Conservation (phyloP, 2,113 vertebrate species). For the Shinisaurus crocodilurus region DNA sequence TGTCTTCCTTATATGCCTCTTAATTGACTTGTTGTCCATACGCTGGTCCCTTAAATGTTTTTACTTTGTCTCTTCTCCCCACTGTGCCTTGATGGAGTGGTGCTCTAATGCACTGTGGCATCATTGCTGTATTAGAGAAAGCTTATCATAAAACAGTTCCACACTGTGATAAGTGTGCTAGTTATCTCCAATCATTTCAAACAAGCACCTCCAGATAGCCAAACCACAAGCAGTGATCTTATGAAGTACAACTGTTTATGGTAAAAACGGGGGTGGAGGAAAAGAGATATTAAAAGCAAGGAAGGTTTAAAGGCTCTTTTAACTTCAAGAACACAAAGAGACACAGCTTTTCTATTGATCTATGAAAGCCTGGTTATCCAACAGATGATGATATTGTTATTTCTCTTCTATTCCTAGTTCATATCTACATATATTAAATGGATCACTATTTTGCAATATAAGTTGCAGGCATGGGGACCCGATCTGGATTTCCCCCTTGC, state of each 20-base stretch:
- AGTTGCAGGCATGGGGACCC: no score
- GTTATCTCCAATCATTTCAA: conserved; percentile 33
- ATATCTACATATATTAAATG: not conserved
- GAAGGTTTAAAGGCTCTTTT: not conserved
- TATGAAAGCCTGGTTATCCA: not conserved
- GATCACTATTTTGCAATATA: not conserved
- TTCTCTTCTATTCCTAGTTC: not conserved
- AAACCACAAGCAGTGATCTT: conserved; percentile 34
- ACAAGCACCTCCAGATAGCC: conserved; percentile 24
- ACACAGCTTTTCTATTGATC: not conserved
- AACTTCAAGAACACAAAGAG: not conserved
- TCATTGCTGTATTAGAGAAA: conserved; percentile 46
- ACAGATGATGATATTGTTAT: not conserved
- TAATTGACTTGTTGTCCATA: conserved; percentile 59
- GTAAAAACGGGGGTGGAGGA: not conserved
- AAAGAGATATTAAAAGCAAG: not conserved
- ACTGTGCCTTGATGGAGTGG: conserved; percentile 58
- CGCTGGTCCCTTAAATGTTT: conserved; percentile 54
- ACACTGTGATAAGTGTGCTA: conserved; percentile 51
- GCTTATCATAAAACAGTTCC: conserved; percentile 45
- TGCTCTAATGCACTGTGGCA: conserved; percentile 5
- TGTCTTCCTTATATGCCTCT: conserved; percentile 49
- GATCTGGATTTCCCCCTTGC: no score
- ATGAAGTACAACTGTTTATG: conserved; percentile 19
- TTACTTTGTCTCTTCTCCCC: conserved; percentile 53